Conservation (phyloP, 2,113 vertebrate species). For the Pionites leucogaster region DNA sequence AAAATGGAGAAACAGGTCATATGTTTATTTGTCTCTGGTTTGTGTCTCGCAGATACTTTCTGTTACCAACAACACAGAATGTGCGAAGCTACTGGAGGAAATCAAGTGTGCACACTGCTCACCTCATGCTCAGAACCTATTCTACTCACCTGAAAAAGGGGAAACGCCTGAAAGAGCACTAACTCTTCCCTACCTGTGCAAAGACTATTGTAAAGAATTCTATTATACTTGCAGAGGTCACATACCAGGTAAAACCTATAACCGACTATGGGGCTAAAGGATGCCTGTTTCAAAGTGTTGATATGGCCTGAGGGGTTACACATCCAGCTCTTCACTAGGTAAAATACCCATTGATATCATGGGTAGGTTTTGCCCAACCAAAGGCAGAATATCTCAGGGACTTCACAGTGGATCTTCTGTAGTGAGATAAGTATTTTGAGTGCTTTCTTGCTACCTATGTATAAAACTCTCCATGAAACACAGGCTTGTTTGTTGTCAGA, state of each 20-base stretch:
- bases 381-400: not conserved
- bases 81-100: constrained; percentile 93
- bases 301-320: not conserved
- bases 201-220: constrained; percentile 97
- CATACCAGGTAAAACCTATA: constrained; percentile 89
- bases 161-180: constrained; percentile 86
- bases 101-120: constrained; percentile 97
- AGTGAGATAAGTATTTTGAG: not conserved
- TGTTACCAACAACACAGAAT: constrained; percentile 95
- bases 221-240: constrained; percentile 97
- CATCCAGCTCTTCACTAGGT: not conserved
- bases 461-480: not conserved
- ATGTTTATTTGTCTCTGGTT: constrained; percentile 73
- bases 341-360: not conserved
- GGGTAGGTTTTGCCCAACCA: not conserved
- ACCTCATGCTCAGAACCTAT: constrained; percentile 93
- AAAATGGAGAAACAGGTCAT: not conserved
- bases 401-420: not conserved
- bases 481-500: not conserved
- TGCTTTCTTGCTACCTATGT: not conserved
- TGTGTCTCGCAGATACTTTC: constrained; percentile 91
- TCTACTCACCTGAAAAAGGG: constrained; percentile 85
- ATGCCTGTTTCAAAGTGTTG: constrained; percentile 57
- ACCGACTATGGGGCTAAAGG: constrained; percentile 26
- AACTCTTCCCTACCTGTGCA: constrained; percentile 90